These are phyloP conservation scores for Perognathus longimembris DNA, from an alignment of 2,113 vertebrate genomes.

Conservation along the genomic window DNA sequence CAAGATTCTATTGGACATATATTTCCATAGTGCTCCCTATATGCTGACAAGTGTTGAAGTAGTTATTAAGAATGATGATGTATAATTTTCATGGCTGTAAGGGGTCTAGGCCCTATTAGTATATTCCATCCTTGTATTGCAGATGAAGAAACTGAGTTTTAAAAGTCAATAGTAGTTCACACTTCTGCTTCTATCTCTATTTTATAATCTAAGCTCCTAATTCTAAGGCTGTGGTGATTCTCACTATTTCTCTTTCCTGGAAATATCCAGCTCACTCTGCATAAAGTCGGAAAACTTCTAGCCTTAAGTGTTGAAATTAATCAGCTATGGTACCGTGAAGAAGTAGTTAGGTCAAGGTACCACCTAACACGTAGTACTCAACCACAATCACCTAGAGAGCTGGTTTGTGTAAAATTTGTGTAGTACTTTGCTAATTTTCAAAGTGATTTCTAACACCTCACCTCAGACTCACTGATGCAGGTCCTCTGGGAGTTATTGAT, in stretches of 20 bases:
- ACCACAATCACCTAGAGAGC: not conserved
- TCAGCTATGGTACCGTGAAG: not conserved
- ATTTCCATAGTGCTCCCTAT: not conserved
- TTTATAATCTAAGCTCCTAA: not conserved
- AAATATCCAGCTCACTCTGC: accelerated
- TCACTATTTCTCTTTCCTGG: not conserved
- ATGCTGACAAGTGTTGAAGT: not conserved
- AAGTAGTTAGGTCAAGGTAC: not conserved
- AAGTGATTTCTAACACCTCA: not conserved
- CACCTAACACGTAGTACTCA: not conserved
- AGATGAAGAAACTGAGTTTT: not conserved
- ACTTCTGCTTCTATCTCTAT: not conserved
- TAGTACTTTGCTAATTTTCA: conserved; percentile 4
- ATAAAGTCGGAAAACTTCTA: not conserved
- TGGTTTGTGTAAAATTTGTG: not conserved
- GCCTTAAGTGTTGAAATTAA: not conserved
- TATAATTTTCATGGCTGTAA: not conserved
- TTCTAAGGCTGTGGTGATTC: not conserved
- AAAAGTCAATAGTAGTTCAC: not conserved
- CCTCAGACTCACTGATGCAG: not conserved
- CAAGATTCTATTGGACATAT: not conserved
- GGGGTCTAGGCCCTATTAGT: not conserved
- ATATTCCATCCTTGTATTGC: not conserved
- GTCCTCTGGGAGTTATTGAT: not conserved
- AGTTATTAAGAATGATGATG: not conserved